phyloP scores from a whole-genome alignment of 1,140 invertebrate genomes.

The Drosophila micromelanica region DNA sequence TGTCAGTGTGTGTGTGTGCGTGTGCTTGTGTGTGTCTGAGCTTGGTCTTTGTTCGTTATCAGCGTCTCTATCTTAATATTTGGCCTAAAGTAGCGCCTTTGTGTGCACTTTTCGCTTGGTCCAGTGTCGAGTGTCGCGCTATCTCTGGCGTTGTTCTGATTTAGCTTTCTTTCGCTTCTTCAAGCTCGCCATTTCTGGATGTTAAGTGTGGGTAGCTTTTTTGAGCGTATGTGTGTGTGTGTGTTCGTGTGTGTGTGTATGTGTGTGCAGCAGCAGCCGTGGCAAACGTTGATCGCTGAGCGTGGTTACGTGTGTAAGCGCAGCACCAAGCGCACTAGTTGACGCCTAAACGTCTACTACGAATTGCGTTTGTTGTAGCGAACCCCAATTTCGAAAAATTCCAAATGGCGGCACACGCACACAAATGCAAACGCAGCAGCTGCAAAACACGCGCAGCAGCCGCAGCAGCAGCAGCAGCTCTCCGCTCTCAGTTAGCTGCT shows the following conservation, averaged over 20 bases:
- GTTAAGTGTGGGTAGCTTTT: slow-evolving; percentile 23
- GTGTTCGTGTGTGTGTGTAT: slow-evolving; percentile 6
- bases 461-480: slow-evolving; percentile 42
- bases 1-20: not conserved
- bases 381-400: slow-evolving; percentile 85
- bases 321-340: slow-evolving; percentile 85
- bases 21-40: too few species aligned
- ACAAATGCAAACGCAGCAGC: slow-evolving; percentile 42
- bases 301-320: slow-evolving; percentile 76
- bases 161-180: slow-evolving; percentile 42
- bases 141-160: slow-evolving; percentile 42
- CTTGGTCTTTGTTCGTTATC: not conserved
- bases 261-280: slow-evolving; percentile 8
- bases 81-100: slow-evolving; percentile 2
- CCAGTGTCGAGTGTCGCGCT: slow-evolving; percentile 40
- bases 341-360: slow-evolving; percentile 85
- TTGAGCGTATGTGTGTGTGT: slow-evolving; percentile 2
- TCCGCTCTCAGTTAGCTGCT: slow-evolving; percentile 60
- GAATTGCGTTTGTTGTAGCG: slow-evolving; percentile 84
- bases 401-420: slow-evolving; percentile 82
- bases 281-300: slow-evolving; percentile 44
- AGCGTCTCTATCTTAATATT: not conserved
- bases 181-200: slow-evolving; percentile 38
- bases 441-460: slow-evolving; percentile 40
- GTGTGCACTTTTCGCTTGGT: slow-evolving; percentile 31